Evolutionary conservation across 2,888 invertebrate genomes (phyloP).

Genomic region (Encarsia formosa): DNA sequence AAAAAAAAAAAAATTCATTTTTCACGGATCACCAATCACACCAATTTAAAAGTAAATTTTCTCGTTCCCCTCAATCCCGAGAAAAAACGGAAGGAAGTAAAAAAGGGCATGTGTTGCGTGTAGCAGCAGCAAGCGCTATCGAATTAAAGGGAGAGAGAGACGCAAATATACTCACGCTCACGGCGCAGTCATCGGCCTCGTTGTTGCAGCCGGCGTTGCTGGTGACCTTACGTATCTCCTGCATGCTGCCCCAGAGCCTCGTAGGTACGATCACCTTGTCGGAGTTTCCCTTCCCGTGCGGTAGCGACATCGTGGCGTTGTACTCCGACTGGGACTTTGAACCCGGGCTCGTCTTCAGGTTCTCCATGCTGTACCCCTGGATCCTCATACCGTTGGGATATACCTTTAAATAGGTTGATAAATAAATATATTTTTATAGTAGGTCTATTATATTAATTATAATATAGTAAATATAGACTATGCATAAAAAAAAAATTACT

Average conservation of each 20-base stretch:
- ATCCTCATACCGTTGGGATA: conserved; percentile 19
- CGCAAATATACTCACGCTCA: conserved; percentile 10
- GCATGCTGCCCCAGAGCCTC: conserved; percentile 61
- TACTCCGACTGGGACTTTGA: conserved; percentile 17
- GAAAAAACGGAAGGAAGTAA: neutral
- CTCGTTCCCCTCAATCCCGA: too few species aligned
- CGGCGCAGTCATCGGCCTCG: conserved; percentile 18
- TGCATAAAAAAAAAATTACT: too few species aligned
- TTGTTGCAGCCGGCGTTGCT: conserved; percentile 29
- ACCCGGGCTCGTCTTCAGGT: conserved; percentile 35
- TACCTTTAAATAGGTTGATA: conserved; percentile 6
- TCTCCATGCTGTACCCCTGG: conserved; percentile 44
- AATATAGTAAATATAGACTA: too few species aligned
- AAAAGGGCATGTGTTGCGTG: neutral
- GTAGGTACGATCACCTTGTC: conserved; percentile 42
- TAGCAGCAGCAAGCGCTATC: neutral
- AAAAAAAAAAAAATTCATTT: too few species aligned
- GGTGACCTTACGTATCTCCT: conserved; percentile 57
- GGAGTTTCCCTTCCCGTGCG: conserved; percentile 39
- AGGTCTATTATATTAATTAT: too few species aligned
- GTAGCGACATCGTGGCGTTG: conserved; percentile 40
- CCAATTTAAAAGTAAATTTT: too few species aligned
- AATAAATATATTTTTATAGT: too few species aligned
- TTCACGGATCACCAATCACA: too few species aligned
- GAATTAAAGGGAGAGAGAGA: neutral